phyloP scores from a whole-genome alignment of 1,140 invertebrate species.

The Charaxes varanes region DNA sequence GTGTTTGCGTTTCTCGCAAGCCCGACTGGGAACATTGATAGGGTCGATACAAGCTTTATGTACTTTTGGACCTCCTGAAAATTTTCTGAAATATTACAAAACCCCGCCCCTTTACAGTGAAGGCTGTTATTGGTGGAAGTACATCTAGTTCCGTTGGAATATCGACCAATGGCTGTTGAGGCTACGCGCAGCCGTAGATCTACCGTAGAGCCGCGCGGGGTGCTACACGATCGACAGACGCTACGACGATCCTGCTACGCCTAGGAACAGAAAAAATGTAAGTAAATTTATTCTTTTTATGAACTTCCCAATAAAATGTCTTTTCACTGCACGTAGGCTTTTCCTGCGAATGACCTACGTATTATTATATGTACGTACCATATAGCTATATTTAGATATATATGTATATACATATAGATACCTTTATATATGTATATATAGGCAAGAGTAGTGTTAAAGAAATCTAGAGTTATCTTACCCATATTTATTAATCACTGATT shows the following conservation, averaged over 20 bases:
- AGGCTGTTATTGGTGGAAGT: slow-evolving; percentile 42
- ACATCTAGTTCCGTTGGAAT: slow-evolving; percentile 38
- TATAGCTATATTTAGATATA: not conserved
- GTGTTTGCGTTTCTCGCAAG: slow-evolving; percentile 17
- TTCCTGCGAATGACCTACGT: not conserved
- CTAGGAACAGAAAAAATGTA: slow-evolving; percentile 65
- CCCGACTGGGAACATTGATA: slow-evolving; percentile 33
- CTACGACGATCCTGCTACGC: slow-evolving; percentile 61
- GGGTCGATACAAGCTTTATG: slow-evolving; percentile 37
- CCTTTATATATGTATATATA: slow-evolving; percentile 11
- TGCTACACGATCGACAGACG: slow-evolving; percentile 64
- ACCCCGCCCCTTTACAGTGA: slow-evolving; percentile 57
- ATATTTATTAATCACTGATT: too few relatives aligned
- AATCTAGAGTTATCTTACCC: too few relatives aligned
- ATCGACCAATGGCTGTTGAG: slow-evolving; percentile 47
- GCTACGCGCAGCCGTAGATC: slow-evolving; percentile 63
- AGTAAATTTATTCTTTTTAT: slow-evolving; percentile 35
- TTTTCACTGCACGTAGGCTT: not conserved
- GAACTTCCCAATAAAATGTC: not conserved
- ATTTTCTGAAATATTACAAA: slow-evolving; percentile 67
- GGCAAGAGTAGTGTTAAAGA: too few relatives aligned
- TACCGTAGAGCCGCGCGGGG: slow-evolving; percentile 49
- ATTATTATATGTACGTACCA: too few relatives aligned
- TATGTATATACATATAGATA: slow-evolving; percentile 13
- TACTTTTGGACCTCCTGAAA: slow-evolving; percentile 60